Evolutionary conservation across 2,113 vertebrate species (phyloP).

Genomic region (Eolophus roseicapilla): DNA sequence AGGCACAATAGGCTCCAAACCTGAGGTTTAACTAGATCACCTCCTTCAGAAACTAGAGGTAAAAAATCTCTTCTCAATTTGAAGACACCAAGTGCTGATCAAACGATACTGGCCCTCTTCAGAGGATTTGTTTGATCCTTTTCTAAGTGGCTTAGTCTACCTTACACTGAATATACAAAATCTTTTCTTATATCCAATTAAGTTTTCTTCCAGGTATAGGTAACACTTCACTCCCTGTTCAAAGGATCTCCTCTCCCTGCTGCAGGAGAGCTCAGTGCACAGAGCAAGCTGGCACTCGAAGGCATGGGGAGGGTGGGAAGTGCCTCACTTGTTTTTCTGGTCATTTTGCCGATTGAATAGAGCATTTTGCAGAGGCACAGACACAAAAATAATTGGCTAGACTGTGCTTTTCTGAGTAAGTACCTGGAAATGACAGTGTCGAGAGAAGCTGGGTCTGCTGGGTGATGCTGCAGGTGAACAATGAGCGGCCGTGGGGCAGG

Average conservation of each 20-base stretch:
- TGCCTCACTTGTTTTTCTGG: background rate
- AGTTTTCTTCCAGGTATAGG: background rate
- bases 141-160: conserved; percentile 12
- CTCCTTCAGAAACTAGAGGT: background rate
- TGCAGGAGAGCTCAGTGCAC: background rate
- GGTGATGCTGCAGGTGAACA: background rate
- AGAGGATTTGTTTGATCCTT: conserved; percentile 26
- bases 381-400: background rate
- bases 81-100: background rate
- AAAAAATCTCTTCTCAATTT: background rate
- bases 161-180: conserved; percentile 17
- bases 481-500: background rate
- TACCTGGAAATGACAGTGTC: background rate
- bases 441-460: background rate
- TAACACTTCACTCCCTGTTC: background rate
- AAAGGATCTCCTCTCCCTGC: background rate
- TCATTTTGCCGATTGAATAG: background rate
- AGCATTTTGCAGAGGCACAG: background rate
- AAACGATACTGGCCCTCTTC: background rate
- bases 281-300: rapidly evolving
- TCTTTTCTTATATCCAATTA: conserved; percentile 29
- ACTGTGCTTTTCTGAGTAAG: background rate
- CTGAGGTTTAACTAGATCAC: background rate
- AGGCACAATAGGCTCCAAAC: background rate
- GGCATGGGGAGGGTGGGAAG: background rate